These are phyloP conservation scores for Diplazon laetatorius DNA, from an alignment of 2,888 invertebrate species.

Conservation along the genomic window DNA sequence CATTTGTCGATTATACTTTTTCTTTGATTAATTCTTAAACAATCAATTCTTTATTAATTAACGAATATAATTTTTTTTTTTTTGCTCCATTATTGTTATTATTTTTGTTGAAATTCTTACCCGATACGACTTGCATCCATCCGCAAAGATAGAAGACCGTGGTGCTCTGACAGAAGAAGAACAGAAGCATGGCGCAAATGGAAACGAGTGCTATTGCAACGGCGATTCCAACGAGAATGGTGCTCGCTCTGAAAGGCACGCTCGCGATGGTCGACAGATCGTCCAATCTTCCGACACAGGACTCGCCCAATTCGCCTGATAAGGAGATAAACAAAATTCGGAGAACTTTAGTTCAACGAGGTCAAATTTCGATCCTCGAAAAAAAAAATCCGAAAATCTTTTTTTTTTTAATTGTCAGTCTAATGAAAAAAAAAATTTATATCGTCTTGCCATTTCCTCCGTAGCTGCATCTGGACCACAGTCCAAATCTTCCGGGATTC, in stretches of 20 bases:
- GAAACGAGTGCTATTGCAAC: constrained; percentile 93
- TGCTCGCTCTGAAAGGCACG: constrained; percentile 93
- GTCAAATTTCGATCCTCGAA: too few species aligned
- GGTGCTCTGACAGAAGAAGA: constrained; percentile 96
- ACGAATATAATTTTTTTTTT: too few species aligned
- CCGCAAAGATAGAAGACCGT: constrained; percentile 96
- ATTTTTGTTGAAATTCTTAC: constrained; percentile 87
- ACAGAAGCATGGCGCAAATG: constrained; percentile 94
- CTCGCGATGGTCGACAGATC: constrained; percentile 92
- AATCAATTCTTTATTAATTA: too few species aligned
- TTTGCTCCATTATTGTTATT: too few species aligned
- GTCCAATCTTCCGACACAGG: constrained; percentile 93
- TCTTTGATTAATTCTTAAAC: too few species aligned
- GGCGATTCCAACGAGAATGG: constrained; percentile 94
- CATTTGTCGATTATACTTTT: too few species aligned
- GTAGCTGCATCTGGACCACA: constrained; percentile 93
- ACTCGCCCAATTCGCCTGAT: constrained; percentile 89
- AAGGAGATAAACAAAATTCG: constrained; percentile 3
- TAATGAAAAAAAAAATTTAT: too few species aligned
- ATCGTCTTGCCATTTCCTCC: constrained; percentile 77
- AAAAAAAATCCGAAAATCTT: too few species aligned
- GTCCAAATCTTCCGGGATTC: constrained; percentile 94
- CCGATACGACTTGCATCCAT: constrained; percentile 97
- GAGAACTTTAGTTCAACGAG: background rate
- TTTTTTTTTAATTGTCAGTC: too few species aligned